These are phyloP conservation scores for Rapana venosa DNA, from an alignment of 2,888 invertebrate species.

Conservation along the genomic window DNA sequence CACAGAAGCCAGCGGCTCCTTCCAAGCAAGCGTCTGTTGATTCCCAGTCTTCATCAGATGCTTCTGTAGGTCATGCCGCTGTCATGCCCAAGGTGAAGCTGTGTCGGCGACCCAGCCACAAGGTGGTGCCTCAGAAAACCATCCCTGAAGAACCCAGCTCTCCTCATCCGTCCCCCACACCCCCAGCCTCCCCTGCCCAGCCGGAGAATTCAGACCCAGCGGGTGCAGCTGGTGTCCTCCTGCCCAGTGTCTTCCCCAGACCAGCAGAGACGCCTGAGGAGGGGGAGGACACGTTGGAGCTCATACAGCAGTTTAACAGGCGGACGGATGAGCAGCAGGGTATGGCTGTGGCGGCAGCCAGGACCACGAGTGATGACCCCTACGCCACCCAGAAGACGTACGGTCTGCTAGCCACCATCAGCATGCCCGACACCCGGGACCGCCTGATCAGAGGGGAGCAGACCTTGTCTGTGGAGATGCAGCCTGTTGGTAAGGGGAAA, in stretches of 20 bases:
- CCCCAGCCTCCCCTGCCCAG: not conserved
- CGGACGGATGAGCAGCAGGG: not conserved
- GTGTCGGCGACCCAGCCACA: conserved; percentile 8
- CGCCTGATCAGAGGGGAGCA: conserved; percentile 47
- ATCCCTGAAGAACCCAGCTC: conserved; percentile 7
- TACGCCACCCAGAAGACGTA: conserved; percentile 50
- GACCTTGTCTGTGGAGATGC: conserved; percentile 53
- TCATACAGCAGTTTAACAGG: not conserved
- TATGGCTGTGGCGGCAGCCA: not conserved
- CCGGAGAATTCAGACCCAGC: not conserved
- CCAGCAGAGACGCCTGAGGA: not conserved
- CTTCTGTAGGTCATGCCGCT: not conserved
- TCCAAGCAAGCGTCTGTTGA: not conserved
- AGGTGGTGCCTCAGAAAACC: conserved; percentile 23
- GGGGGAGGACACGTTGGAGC: not conserved
- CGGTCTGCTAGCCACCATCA: conserved; percentile 45
- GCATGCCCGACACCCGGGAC: conserved; percentile 55
- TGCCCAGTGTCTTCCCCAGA: not conserved
- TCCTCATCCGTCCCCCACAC: not conserved
- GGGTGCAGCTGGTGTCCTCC: not conserved
- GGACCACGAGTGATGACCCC: conserved; percentile 24
- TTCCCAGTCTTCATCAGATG: not conserved
- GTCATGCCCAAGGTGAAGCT: conserved; percentile 24
- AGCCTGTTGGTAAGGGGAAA: conserved; percentile 49
- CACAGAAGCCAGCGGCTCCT: not conserved